A percentile compares a stretch with the other conserved stretches of the same genome.
These are phyloP conservation scores for Apistogramma diplotaenia DNA, from an alignment of 2,113 vertebrate genomes.

Conservation along the genomic window DNA sequence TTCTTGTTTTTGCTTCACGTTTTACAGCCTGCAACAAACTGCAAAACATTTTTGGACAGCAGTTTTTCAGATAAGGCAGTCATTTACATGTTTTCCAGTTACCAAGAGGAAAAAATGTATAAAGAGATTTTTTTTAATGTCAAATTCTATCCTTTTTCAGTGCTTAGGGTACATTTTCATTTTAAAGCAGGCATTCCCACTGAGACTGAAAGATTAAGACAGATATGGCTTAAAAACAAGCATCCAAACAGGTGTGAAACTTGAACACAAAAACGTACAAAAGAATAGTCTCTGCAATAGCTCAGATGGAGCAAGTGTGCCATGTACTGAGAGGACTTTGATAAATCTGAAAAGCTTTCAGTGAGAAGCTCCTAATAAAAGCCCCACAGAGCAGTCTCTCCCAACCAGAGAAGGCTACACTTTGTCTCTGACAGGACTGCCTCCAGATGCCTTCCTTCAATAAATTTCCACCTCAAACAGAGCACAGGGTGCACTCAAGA, in stretches of 20 bases:
- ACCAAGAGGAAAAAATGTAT: background rate
- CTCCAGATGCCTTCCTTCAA: slow-evolving; percentile 55
- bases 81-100: background rate
- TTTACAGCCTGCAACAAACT: background rate
- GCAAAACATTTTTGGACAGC: background rate
- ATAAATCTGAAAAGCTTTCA: slow-evolving; percentile 62
- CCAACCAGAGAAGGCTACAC: slow-evolving; percentile 45
- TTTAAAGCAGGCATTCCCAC: background rate
- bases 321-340: slow-evolving; percentile 34
- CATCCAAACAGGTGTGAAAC: background rate
- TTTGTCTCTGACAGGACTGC: slow-evolving; percentile 62
- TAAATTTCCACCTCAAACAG: slow-evolving; percentile 47
- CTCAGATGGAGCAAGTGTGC: slow-evolving; percentile 11
- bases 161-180: background rate
- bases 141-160: background rate
- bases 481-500: slow-evolving; percentile 42
- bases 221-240: background rate
- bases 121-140: background rate
- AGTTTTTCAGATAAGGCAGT: background rate
- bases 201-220: background rate
- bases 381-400: slow-evolving; percentile 41
- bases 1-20: background rate
- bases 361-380: slow-evolving; percentile 55
- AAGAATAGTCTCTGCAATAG: background rate
- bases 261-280: background rate